phyloP scores from a whole-genome alignment of 2,888 invertebrate species.

The Drosophila mayaguana region DNA sequence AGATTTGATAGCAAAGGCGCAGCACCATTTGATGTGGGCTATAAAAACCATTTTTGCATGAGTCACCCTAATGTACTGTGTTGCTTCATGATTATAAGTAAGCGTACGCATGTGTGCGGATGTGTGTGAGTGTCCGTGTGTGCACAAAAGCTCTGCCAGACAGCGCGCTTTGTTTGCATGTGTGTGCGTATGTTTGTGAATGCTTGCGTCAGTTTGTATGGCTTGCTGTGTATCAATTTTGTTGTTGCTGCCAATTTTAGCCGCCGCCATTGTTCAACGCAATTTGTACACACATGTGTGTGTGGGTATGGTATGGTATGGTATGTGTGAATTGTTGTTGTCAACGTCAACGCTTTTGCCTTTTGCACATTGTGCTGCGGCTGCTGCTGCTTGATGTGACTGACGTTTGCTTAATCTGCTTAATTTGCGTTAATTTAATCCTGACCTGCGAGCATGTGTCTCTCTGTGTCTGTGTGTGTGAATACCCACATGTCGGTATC shows the following conservation, averaged over 20 bases:
- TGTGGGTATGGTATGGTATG: conserved; percentile 26
- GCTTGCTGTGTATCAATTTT: conserved; percentile 67
- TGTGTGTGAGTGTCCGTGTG: conserved; percentile 1
- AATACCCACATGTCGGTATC: conserved; percentile 41
- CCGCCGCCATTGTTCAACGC: conserved; percentile 59
- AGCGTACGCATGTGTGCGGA: not conserved
- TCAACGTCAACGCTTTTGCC: conserved; percentile 66
- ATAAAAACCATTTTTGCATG: conserved; percentile 22
- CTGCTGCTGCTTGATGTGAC: conserved; percentile 61
- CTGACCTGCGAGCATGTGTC: conserved; percentile 29
- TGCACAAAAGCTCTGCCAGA: conserved; percentile 53
- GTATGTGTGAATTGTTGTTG: conserved; percentile 26
- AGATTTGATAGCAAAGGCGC: conserved; percentile 16
- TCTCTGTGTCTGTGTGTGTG: not conserved
- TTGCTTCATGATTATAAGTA: conserved; percentile 36
- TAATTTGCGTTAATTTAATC: conserved; percentile 77
- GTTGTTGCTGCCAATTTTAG: conserved; percentile 50
- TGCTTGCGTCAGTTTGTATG: conserved; percentile 49
- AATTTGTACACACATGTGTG: conserved; percentile 35
- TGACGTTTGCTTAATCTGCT: conserved; percentile 70
- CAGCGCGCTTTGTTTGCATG: conserved; percentile 39
- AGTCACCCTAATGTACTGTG: conserved; percentile 40
- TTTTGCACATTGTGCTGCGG: conserved; percentile 55
- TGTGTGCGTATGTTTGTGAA: conserved; percentile 16
- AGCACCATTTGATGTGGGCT: not conserved